Evolutionary conservation across 2,113 vertebrate species (phyloP), one percentile per base, ranked within the genome.

Genomic region (Pyrgilauda ruficollis): DNA sequence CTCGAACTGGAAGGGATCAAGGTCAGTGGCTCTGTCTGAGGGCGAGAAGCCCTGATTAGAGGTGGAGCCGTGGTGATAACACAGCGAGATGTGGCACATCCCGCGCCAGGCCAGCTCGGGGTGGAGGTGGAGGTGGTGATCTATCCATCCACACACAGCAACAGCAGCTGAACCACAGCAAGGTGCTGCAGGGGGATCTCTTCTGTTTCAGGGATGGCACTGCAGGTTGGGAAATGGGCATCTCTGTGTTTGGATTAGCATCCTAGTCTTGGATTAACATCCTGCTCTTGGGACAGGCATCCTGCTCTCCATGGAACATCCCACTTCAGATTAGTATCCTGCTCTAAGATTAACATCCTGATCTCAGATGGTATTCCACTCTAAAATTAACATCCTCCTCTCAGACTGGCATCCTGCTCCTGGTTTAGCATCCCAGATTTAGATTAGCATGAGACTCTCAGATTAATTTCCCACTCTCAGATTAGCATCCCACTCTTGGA

Each of bases 31-130:
- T 46, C 11, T 2, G 8, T 47, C 53, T 68, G 11, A 2, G 87
- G 33, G 67, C 0, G 0, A 82, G 86, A 13, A 69, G 35, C 43
- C 14, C 31, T 72, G 74, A 61, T 78, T 16, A 61, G 69, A 61
- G 61, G 59, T 59, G 74, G 52, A 87, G 41, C 39, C 6, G 0
- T 6, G 39, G 77, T 37, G 44, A 20, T 35, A 47, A 55, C 2
- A 0, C 11, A 4, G 64, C 0, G 0, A 18, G 68, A 24, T 30
- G 59, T 4, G 1, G 68, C 50, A 46, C 33, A 1, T 22, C 17
- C 20, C 0, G 1, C 22, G 10, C 47, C 2, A 5, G 52, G 31
- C 22, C 62, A 18, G 46, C 84, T 61, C 9, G 0, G 56, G 62
- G 11, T 18, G 8, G 6, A 50, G 37, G 24, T 26, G 41, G 49